Base-by-base conservation (phyloP, 2,797 vertebrate species). In the Chelon auratus region DNA sequence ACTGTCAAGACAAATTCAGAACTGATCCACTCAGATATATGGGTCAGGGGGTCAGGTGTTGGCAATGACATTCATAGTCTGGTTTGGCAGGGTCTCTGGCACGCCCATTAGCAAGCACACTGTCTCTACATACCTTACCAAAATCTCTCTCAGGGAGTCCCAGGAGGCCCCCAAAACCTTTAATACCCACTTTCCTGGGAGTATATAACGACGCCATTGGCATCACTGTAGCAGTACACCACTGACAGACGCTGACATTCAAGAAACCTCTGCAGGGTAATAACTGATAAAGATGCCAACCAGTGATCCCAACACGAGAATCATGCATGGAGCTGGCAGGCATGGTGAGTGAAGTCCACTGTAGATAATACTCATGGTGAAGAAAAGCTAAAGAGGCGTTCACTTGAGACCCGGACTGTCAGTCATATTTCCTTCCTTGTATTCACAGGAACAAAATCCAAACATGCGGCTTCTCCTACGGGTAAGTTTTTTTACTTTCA, bases 71-170 rank as follows among this genome's bases (percentile, higher is more conserved):
- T 22, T 17, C 53, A 36, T n/a, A 66, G 78, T 68, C 64, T 30
- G 55, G 59, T 55, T 82, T 82, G 68, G 75, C 71, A 40, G 43
- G 17, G 52, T 64, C 1, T 0, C 7, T 37, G 54, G 22, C 79
- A 77, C 20, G 45, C 66, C 77, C 67, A 84, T 81, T 75, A 77
- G 62, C 63, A 65, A 80, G 67, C 30, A 75, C 61, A 71, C 85
- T 78, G 84, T 83, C 62, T 75, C 47, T 11, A 61, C 84, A 91
- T 87, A 83, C 72, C 81, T 82, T 51, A 72, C 80, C 82, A 86
- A 79, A 83, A 77, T 39, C 6, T 70, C 7, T 40, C 36, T 8
- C 8, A 18, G 24, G 17, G 51, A 58, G n/a, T 42, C 72, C 55
- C 33, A 2, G n/a, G 52, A 53, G 48, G 40, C 55, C 72, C 63